Conservation (phyloP, 2,797 vertebrate species). For the Lagocephalus sceleratus region DNA sequence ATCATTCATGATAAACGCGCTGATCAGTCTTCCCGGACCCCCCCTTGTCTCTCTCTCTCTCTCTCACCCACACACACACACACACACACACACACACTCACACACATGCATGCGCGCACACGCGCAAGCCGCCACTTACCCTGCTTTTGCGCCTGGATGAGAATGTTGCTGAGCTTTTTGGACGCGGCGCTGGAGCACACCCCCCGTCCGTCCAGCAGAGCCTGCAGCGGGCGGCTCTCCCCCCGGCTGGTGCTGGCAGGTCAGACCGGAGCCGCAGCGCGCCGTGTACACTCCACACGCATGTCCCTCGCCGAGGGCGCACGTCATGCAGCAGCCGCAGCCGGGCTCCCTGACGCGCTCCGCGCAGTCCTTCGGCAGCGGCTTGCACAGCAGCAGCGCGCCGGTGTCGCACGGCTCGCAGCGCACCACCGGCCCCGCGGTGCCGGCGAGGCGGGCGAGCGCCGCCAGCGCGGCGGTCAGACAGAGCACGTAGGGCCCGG, state of each 20-base stretch:
- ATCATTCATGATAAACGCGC: too few relatives aligned
- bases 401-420: conserved; percentile 88
- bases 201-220: conserved; percentile 88
- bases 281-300: conserved; percentile 91
- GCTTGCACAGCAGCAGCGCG: conserved; percentile 84
- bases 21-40: too few relatives aligned
- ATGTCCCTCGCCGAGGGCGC: conserved; percentile 81
- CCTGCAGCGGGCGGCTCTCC: conserved; percentile 85
- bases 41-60: too few relatives aligned
- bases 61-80: conserved; percentile 2
- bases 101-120: background rate
- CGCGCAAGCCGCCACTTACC: conserved; percentile 48
- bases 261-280: conserved; percentile 85
- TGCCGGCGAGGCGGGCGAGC: conserved; percentile 68
- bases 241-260: conserved; percentile 79
- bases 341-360: conserved; percentile 87
- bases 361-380: conserved; percentile 78
- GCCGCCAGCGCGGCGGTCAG: conserved; percentile 74
- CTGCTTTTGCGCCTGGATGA: conserved; percentile 48
- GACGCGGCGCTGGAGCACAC: conserved; percentile 77
- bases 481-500: conserved; percentile 77
- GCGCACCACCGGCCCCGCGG: conserved; percentile 86
- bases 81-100: conserved; percentile 9
- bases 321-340: conserved; percentile 93
- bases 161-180: conserved; percentile 49